phyloP scores from a whole-genome alignment of 1,140 invertebrate species.

The roundworm (Caenorhabditis elegans) region WBcel235 BX284606.5:14261501-14262000 shows the following conservation, averaged over 20 bases:
- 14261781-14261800: no score
- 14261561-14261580: slow-evolving; percentile 6
- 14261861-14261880: no score
- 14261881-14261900: no score
- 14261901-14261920: no score
- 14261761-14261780: background rate
- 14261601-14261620: background rate
- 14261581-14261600: background rate
- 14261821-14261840: no score
- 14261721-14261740: background rate
- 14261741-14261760: background rate
- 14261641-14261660: background rate
- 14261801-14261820: no score
- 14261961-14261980: no score
- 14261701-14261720: slow-evolving; percentile 12
- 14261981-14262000: no score
- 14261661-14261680: background rate
- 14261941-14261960: no score
- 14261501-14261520: background rate
- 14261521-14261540: background rate
- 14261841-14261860: no score
- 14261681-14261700: background rate
- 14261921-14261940: no score
- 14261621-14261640: background rate
- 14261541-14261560: background rate